Percentiles rank a stretch among this genome's conserved stretches.
phyloP scores from a whole-genome alignment of 2,113 vertebrate genomes.

The Corythornis vintsioides region DNA sequence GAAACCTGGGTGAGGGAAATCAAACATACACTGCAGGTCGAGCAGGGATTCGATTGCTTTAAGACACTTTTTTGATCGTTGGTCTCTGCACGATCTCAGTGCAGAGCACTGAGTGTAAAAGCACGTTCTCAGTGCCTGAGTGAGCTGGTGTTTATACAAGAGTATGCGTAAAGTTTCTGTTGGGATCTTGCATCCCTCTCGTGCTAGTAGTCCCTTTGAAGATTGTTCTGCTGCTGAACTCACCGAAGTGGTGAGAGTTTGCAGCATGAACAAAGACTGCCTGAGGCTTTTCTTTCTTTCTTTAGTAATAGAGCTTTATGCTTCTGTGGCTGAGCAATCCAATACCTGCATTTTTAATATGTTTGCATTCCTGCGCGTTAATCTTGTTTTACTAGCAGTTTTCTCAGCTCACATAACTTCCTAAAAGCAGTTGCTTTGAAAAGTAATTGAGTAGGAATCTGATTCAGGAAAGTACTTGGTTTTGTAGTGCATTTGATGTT shows the following conservation, averaged over 20 bases:
- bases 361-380: background rate
- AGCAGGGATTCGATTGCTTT: fast-evolving
- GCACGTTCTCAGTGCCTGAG: fast-evolving
- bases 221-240: background rate
- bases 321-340: fast-evolving
- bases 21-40: fast-evolving
- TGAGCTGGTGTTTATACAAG: background rate
- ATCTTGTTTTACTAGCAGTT: background rate
- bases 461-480: background rate
- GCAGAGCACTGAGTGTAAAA: too few relatives aligned
- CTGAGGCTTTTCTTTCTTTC: background rate
- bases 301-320: background rate
- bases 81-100: background rate
- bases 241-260: background rate
- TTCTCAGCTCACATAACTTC: background rate
- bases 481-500: background rate
- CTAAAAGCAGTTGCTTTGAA: background rate
- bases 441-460: background rate
- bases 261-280: fast-evolving
- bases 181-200: background rate
- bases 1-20: background rate
- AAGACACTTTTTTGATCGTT: background rate
- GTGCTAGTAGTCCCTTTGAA: background rate
- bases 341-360: background rate
- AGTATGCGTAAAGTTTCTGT: fast-evolving